These are phyloP conservation scores for Anthrax anthrax DNA, from an alignment of 2,888 invertebrate genomes.

Conservation along the genomic window DNA sequence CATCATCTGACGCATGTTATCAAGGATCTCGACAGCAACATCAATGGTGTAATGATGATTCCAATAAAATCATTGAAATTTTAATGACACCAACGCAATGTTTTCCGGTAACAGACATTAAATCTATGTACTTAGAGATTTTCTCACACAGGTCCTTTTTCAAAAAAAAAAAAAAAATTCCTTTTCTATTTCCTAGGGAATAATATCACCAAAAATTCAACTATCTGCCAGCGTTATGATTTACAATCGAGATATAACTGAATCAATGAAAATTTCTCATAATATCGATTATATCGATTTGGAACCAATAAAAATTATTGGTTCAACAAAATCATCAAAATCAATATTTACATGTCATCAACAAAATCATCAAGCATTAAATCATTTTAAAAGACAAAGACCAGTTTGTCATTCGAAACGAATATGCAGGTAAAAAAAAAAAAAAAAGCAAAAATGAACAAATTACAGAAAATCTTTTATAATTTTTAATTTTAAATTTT, in stretches of 20 bases:
- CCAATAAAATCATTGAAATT: slow-evolving; percentile 24
- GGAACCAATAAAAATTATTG: no score
- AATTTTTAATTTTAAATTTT: not conserved
- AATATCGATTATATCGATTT: no score
- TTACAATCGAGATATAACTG: no score
- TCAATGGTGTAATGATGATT: no score
- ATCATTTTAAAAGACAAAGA: slow-evolving; percentile 20
- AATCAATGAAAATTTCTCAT: no score
- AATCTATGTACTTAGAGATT: not conserved
- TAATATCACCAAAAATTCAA: slow-evolving; percentile 30
- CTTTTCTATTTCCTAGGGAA: slow-evolving; percentile 18
- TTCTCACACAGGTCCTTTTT: no score
- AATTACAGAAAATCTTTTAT: no score
- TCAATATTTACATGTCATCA: not conserved
- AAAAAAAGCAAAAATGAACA: no score
- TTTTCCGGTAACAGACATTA: slow-evolving; percentile 22
- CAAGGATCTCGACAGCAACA: not conserved
- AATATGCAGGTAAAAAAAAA: not conserved
- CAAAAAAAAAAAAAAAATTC: not conserved
- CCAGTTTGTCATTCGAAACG: slow-evolving; percentile 24
- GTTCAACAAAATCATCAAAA: slow-evolving; percentile 1
- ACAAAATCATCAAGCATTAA: slow-evolving; percentile 7
- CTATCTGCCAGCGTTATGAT: slow-evolving; percentile 20
- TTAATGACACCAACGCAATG: slow-evolving; percentile 28
- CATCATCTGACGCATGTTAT: no score